phyloP scores from a whole-genome alignment of 2,888 invertebrate genomes.

The Saturnia pavonia region DNA sequence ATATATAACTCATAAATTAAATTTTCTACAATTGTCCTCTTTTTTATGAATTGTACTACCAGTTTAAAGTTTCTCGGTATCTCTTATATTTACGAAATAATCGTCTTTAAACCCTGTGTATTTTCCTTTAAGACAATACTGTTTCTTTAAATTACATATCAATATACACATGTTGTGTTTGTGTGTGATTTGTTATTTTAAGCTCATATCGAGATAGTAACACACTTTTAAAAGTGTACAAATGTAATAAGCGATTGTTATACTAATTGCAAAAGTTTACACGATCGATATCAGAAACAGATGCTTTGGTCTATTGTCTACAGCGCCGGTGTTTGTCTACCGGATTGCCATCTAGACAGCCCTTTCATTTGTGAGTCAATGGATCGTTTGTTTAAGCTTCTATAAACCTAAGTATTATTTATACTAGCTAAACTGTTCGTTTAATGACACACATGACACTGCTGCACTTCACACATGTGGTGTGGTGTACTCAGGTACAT shows the following conservation, averaged over 20 bases:
- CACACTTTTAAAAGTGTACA: background rate
- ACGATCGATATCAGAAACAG: slow-evolving; percentile 56
- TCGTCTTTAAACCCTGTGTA: background rate
- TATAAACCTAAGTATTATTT: slow-evolving; percentile 36
- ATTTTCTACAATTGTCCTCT: too few species aligned
- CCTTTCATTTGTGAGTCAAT: slow-evolving; percentile 63
- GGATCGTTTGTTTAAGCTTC: slow-evolving; percentile 53
- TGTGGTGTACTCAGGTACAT: too few species aligned
- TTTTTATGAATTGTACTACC: too few species aligned
- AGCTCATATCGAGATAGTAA: background rate
- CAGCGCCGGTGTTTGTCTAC: slow-evolving; percentile 57
- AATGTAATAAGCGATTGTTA: slow-evolving; percentile 43
- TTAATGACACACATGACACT: too few species aligned
- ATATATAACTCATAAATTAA: too few species aligned
- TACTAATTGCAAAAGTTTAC: slow-evolving; percentile 63
- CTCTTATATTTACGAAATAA: too few species aligned
- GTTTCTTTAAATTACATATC: background rate
- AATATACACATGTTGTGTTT: background rate
- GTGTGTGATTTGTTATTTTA: too few species aligned
- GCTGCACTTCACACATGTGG: too few species aligned
- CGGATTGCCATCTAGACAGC: slow-evolving; percentile 43
- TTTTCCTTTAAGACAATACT: background rate
- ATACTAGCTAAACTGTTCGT: too few species aligned
- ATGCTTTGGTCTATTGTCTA: slow-evolving; percentile 63
- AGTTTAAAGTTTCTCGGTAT: too few species aligned